Evolutionary conservation across 2,888 invertebrate species (phyloP).

Genomic region (Cryptosula pallasiana): DNA sequence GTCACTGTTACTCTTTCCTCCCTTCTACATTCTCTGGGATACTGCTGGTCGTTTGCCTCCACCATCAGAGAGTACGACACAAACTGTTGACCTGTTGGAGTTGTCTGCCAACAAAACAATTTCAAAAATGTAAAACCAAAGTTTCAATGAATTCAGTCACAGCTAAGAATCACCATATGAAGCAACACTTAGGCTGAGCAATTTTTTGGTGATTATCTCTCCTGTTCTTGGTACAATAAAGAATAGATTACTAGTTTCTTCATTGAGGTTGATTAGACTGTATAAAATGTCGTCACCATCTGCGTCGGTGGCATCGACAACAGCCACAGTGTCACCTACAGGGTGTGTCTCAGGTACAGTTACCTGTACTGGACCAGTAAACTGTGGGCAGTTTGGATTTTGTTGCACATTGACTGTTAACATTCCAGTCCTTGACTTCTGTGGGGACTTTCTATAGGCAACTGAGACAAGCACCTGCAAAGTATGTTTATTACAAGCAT

Average conservation of each 20-base stretch:
- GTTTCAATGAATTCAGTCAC: no score
- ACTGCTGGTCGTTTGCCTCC: constrained; percentile 31
- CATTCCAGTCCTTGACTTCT: not conserved
- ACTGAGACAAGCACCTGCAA: constrained; percentile 11
- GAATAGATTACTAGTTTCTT: constrained; percentile 10
- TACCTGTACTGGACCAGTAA: not conserved
- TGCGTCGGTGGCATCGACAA: not conserved
- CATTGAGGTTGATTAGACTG: constrained; percentile 24
- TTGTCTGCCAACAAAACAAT: not conserved
- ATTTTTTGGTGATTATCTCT: not conserved
- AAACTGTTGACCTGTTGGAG: constrained; percentile 20
- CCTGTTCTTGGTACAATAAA: constrained; percentile 4
- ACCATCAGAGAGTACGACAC: constrained; percentile 27
- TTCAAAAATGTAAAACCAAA: no score
- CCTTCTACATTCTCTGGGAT: constrained; percentile 29
- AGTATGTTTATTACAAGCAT: not conserved
- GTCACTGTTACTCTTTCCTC: constrained; percentile 1
- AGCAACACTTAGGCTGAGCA: constrained; percentile 4
- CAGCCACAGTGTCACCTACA: not conserved
- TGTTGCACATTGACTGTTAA: constrained; percentile 2
- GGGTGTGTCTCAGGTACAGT: not conserved
- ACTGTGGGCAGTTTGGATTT: constrained; percentile 4
- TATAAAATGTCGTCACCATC: constrained; percentile 23
- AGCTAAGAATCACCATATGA: no score
- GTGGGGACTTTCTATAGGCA: not conserved